These are phyloP conservation scores for Eutrigla gurnardus DNA, from an alignment of 2,797 vertebrate species.

Conservation along the genomic window DNA sequence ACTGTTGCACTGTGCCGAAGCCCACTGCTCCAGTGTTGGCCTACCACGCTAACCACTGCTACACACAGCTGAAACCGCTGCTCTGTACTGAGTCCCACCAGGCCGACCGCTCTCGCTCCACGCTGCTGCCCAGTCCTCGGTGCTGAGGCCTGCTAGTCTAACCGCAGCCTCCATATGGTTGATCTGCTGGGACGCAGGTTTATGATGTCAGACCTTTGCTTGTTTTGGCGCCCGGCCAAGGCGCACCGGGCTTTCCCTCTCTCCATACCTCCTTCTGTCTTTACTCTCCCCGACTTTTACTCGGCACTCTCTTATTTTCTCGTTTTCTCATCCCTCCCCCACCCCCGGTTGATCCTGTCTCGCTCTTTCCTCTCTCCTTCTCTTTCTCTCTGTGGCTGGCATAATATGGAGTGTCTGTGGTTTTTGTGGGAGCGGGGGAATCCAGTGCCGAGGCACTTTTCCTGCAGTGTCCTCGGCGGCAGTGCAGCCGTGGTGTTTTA, in stretches of 20 bases:
- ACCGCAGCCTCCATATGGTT: constrained; percentile 79
- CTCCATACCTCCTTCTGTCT: constrained; percentile 74
- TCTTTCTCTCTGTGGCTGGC: constrained; percentile 78
- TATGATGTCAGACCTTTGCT: constrained; percentile 87
- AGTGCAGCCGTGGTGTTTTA: constrained; percentile 85
- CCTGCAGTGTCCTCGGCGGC: constrained; percentile 80
- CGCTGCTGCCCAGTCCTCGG: constrained; percentile 66
- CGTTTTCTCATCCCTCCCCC: constrained; percentile 78
- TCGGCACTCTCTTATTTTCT: constrained; percentile 68
- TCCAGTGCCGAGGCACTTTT: constrained; percentile 85
- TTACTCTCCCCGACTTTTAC: constrained; percentile 69
- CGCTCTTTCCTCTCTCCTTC: constrained; percentile 73
- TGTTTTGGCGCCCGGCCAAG: constrained; percentile 82
- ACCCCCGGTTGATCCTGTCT: constrained; percentile 65
- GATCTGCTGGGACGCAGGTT: constrained; percentile 83
- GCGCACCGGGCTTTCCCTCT: constrained; percentile 80
- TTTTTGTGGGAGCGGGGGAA: constrained; percentile 86
- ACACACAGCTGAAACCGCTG: constrained; percentile 77
- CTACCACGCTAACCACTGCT: constrained; percentile 80
- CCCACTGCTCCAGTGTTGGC: constrained; percentile 70
- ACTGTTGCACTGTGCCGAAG: constrained; percentile 59
- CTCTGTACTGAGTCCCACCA: constrained; percentile 71
- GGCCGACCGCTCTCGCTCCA: constrained; percentile 72
- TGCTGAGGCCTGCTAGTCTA: constrained; percentile 72
- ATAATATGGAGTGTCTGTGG: constrained; percentile 85